Evolutionary conservation across 2,797 vertebrate species (phyloP), one percentile per base, ranked within the genome.

Genomic region (Sebastes wilsoni): DNA sequence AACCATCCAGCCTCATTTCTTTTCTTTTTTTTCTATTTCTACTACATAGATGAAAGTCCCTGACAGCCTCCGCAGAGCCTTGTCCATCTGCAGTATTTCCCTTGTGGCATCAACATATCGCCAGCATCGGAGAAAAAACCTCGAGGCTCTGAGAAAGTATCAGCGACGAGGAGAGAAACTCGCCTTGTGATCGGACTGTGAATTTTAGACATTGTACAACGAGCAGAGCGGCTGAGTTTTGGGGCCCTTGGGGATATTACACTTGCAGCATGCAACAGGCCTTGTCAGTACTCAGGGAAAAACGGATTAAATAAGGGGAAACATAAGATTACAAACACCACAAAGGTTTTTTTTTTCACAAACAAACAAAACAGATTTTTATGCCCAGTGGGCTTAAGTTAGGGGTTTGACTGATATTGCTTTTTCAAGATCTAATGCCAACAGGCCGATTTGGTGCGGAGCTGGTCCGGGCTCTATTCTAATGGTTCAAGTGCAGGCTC

Each of bases 91-190:
- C 61, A 59, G 80, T 18, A 23, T 65, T 71, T 77, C 71, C 73
- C 68, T 65, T 0, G 38, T 75, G 75, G 77, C 80, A 56, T 86
- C 72, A 66, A 77, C 77, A 79, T 77, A 84, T 82, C 23, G 73
- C 83, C 58, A 7, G 42, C 22, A 42, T 69, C 34, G 4, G 30
- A 84, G 38, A 70, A 27, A 66, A 87, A 86, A 68, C 66, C 85
- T 89, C 20, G 65, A 78, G 70, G 72, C 70, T 70, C 49, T 28
- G 42, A 66, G 64, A 79, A 68, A 82, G 67, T 78, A 81, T 81
- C 82, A 83, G 52, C 4, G 22, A 75, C 46, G 52, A 79, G 81
- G 66, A 68, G 62, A 73, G 62, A 73, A 81, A 52, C 71, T 75
- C 0, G 10, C 36, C 38, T 34, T 59, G 56, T 74, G 72, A 77